Conservation (phyloP, 2,888 invertebrate genomes). For the Drepana falcataria region DNA sequence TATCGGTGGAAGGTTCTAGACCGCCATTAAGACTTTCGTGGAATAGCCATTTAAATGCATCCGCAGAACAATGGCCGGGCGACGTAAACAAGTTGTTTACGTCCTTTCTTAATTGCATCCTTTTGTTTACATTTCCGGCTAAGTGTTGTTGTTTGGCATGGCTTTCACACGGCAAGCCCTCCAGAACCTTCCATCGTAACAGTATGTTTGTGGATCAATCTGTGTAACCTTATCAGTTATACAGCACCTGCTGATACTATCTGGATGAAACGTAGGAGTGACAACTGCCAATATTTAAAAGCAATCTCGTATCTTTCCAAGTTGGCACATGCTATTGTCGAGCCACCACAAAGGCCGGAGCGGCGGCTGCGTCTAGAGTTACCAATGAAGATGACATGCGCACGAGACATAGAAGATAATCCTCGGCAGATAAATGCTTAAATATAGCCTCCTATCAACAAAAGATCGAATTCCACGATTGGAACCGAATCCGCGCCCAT, state of each 20-base stretch:
- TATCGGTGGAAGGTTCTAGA: no score
- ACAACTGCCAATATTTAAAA: constrained; percentile 4
- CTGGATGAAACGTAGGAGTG: constrained; percentile 3
- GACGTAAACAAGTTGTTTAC: no score
- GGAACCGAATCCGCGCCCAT: constrained; percentile 52
- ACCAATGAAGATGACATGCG: constrained; percentile 56
- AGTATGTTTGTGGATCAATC: no score
- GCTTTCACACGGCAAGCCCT: no score
- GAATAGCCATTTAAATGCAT: no score
- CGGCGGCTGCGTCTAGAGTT: constrained; percentile 40
- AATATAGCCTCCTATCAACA: constrained; percentile 68
- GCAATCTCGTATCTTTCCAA: constrained; percentile 32
- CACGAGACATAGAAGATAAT: constrained; percentile 65
- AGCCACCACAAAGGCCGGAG: constrained; percentile 59
- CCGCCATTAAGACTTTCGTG: no score
- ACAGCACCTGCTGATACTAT: constrained; percentile 2
- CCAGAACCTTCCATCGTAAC: no score
- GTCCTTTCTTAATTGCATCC: no score
- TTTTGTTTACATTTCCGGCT: no score
- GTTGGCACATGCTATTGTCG: constrained; percentile 58
- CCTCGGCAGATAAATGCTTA: constrained; percentile 50
- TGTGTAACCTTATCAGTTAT: background rate
- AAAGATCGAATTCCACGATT: constrained; percentile 65
- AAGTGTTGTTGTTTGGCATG: no score
- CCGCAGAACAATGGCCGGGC: no score